Evolutionary conservation across 53 echinoderm and acorn worm species (phyloP).

Genomic region (Mesocentrotus franciscanus): DNA sequence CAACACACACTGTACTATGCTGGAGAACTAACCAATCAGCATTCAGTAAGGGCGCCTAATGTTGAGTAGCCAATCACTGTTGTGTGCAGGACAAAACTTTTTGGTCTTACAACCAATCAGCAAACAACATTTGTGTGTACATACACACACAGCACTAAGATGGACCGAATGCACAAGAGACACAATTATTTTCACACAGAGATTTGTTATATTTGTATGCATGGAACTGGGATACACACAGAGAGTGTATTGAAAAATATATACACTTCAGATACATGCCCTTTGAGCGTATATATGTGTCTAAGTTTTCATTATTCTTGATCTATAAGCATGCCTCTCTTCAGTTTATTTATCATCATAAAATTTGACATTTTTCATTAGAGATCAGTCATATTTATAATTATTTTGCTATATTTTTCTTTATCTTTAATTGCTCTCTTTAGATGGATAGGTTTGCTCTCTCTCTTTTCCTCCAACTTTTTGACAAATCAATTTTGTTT

Average conservation of each 20-base stretch:
- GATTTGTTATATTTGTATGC: not conserved
- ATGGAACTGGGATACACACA: not conserved
- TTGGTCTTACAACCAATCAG: constrained; percentile 6
- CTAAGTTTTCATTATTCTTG: not conserved
- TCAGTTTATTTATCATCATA: no score
- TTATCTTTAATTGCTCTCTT: not conserved
- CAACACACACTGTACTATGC: not conserved
- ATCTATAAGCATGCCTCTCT: no score
- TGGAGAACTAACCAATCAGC: constrained; percentile 9
- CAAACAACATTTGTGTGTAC: not conserved
- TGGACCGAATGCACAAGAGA: not conserved
- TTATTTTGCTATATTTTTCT: not conserved
- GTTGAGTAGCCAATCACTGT: not conserved
- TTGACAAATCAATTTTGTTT: not conserved
- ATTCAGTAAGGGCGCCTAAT: not conserved
- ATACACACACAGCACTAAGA: not conserved
- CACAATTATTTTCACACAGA: not conserved
- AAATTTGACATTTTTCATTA: no score
- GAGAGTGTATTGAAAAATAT: not conserved
- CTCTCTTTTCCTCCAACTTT: no score
- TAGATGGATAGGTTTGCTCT: no score
- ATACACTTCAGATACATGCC: not conserved
- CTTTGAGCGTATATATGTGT: not conserved
- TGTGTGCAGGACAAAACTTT: not conserved
- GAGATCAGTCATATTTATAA: not conserved